Evolutionary conservation across 2,888 invertebrate genomes (phyloP), one percentile per base, ranked within the genome.

Genomic region (Clistopyga incitator): DNA sequence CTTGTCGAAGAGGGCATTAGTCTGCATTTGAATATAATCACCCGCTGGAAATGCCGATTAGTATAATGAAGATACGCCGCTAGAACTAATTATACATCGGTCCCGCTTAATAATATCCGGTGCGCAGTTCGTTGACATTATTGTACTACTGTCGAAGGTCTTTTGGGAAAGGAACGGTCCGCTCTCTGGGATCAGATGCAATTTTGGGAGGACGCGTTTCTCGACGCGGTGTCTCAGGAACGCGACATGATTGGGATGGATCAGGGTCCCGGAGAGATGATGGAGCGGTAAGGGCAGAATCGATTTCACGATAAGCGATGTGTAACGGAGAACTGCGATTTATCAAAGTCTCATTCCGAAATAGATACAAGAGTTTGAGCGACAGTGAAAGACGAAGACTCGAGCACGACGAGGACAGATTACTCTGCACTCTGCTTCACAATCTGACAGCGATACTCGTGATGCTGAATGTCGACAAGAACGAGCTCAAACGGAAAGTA

Each of bases 171-270:
- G 93, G 98, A 98, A 86, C 94, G 98, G 87, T 97, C 97, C 2
- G 95, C 96, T 78, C 94, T 99, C 42, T 99, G 99, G 99, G 99
- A 99, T 93, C 98, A 99, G 94, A 98, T 98, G 97, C 98, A 98
- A 91, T 99, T 99, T 94, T 99, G 99, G 99, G 99, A 99, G 93
- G 99, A 99, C 92, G 97, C 98, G 0, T 99, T 99, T 92, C 94
- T 99, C 78, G 99, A 99, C 94, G 99, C 99, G 0, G 99, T 99
- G 1, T 96, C 96, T 59, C 99, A 99, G 93, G 99, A 99, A 92
- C 95, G 99, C 25, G 99, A 99, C 91, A 98, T 99, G 96, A 98
- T 99, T 88, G 99, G 99, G 76, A 99, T 99, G 99, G 99, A 99
- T 94, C 99, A 99, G 95, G 99, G 99, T 23, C 98, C 99, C 47